Conservation (phyloP, 1,140 invertebrate species). For the Phortica variegata region DNA sequence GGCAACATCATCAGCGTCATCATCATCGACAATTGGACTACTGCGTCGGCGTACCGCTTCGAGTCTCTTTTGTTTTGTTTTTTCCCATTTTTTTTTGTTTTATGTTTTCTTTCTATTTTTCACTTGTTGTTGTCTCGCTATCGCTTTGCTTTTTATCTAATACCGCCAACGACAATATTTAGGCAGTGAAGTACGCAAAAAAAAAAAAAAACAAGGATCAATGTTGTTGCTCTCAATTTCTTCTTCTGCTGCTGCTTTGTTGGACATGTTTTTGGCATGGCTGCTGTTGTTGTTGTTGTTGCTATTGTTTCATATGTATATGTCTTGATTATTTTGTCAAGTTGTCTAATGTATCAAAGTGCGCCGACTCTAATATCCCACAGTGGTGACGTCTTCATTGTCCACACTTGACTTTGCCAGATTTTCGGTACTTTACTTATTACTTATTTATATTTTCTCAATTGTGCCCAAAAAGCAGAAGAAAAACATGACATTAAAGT, state of each 20-base stretch:
- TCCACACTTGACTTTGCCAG: constrained; percentile 50
- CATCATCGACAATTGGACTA: constrained; percentile 53
- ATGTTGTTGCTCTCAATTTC: neutral
- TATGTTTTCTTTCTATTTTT: neutral
- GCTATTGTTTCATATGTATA: constrained; percentile 9
- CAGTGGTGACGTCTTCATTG: constrained; percentile 56
- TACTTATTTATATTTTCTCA: too few relatives aligned
- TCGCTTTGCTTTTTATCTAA: constrained; percentile 9
- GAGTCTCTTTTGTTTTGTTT: constrained; percentile 30
- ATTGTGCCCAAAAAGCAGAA: too few relatives aligned
- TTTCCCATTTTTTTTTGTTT: constrained; percentile 15
- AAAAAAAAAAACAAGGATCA: constrained; percentile 25
- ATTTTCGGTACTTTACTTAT: too few relatives aligned
- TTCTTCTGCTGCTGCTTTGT: too few relatives aligned
- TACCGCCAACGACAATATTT: constrained; percentile 31
- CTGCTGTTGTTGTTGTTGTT: constrained; percentile 24
- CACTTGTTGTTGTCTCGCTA: constrained; percentile 6
- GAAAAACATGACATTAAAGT: too few relatives aligned
- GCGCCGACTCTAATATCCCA: constrained; percentile 43
- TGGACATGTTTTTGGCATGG: constrained; percentile 27
- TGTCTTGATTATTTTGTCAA: constrained; percentile 52
- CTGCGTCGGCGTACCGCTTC: constrained; percentile 48
- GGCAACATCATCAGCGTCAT: constrained; percentile 31
- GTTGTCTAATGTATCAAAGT: constrained; percentile 53
- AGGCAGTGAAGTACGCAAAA: constrained; percentile 20